These are phyloP conservation scores for Cephus rjabovi DNA, from an alignment of 2,888 invertebrate genomes.

Conservation along the genomic window DNA sequence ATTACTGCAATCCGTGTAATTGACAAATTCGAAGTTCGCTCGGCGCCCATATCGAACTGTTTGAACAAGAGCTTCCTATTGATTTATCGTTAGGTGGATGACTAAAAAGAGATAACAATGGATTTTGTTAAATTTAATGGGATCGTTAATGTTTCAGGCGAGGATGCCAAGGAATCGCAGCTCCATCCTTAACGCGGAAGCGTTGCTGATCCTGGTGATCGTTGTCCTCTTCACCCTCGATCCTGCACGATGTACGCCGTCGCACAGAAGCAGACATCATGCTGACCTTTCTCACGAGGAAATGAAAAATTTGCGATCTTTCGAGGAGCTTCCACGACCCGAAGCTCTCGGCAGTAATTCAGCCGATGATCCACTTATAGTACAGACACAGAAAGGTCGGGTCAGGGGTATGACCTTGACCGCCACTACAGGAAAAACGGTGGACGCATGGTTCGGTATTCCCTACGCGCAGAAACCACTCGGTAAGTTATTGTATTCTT, in stretches of 20 bases:
- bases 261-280: slow-evolving; percentile 62
- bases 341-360: slow-evolving; percentile 48
- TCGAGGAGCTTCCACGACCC: slow-evolving; percentile 37
- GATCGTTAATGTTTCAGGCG: slow-evolving; percentile 31
- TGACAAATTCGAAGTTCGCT: no score
- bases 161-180: slow-evolving; percentile 56
- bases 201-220: slow-evolving; percentile 44
- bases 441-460: slow-evolving; percentile 87
- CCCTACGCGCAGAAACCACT: slow-evolving; percentile 86
- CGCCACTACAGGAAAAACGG: slow-evolving; percentile 81
- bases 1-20: no score
- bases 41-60: no score
- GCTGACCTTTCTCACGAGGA: slow-evolving; percentile 58
- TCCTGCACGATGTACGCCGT: slow-evolving; percentile 51
- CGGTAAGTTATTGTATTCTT: slow-evolving; percentile 58
- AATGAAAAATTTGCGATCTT: slow-evolving; percentile 31
- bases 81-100: no score
- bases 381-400: slow-evolving; percentile 82
- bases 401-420: slow-evolving; percentile 81
- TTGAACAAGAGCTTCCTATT: no score
- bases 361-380: slow-evolving; percentile 78
- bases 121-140: no score
- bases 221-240: slow-evolving; percentile 46
- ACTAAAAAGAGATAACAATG: no score
- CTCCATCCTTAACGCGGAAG: slow-evolving; percentile 48